Evolutionary conservation across 2,888 invertebrate genomes (phyloP).

Genomic region (Oscheius sp.): DNA sequence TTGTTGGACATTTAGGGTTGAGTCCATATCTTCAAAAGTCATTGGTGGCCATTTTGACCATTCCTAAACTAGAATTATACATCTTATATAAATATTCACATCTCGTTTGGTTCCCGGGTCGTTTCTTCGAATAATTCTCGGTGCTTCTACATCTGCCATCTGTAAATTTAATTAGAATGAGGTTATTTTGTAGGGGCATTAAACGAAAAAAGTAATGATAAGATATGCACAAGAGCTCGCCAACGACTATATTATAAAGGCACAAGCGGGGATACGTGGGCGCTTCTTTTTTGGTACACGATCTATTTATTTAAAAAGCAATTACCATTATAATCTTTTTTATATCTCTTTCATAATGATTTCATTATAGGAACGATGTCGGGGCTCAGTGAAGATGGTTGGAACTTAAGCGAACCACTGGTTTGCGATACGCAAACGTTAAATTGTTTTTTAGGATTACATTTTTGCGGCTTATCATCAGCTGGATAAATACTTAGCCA

Average conservation of each 20-base stretch:
- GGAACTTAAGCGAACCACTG: neutral
- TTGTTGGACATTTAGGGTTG: constrained; percentile 96
- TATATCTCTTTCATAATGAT: neutral
- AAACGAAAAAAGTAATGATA: neutral
- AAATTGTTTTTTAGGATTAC: neutral
- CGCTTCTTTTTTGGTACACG: neutral
- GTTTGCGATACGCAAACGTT: neutral
- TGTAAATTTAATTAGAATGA: constrained; percentile 8
- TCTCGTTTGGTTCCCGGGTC: constrained; percentile 65
- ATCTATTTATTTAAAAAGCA: neutral
- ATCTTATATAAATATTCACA: constrained; percentile 39
- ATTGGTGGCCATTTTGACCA: constrained; percentile 94
- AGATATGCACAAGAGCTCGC: neutral
- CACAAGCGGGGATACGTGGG: neutral
- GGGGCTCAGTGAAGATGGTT: constrained; percentile 14
- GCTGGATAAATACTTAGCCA: neutral
- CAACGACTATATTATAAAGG: neutral
- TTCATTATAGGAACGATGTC: neutral
- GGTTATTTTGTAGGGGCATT: no score
- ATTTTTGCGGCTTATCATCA: neutral
- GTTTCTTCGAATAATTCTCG: constrained; percentile 55
- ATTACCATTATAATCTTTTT: neutral
- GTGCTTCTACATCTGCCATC: constrained; percentile 24
- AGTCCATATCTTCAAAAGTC: constrained; percentile 99
- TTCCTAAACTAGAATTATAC: constrained; percentile 79